These are phyloP conservation scores for Odontomyia ornata DNA, from an alignment of 2,888 invertebrate genomes.

Conservation along the genomic window DNA sequence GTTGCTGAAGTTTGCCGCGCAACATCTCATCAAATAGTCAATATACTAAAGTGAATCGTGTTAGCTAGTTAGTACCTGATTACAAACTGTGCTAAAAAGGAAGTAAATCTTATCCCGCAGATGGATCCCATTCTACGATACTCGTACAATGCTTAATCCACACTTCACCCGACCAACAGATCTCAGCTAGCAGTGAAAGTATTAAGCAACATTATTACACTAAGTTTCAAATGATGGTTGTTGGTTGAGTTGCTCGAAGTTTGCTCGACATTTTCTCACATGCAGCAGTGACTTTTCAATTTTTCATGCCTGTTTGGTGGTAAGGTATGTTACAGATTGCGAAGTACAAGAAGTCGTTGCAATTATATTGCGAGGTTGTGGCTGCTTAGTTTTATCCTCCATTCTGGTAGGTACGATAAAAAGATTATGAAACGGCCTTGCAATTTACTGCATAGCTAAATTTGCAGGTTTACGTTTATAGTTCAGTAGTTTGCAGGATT, in stretches of 20 bases:
- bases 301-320: too few relatives aligned
- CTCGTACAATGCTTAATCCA: neutral
- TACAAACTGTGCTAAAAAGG: conserved; percentile 35
- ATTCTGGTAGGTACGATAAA: neutral
- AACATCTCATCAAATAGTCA: neutral
- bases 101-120: neutral
- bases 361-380: neutral
- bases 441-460: too few relatives aligned
- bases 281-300: neutral
- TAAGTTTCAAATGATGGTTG: neutral
- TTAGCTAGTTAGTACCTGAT: conserved; percentile 6
- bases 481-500: too few relatives aligned
- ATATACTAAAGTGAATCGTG: conserved; percentile 6
- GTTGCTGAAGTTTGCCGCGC: neutral
- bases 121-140: conserved; percentile 7
- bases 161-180: neutral
- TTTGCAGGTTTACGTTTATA: too few relatives aligned
- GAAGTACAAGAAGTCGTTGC: too few relatives aligned
- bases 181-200: conserved; percentile 30
- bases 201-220: conserved; percentile 10
- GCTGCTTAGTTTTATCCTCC: neutral
- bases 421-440: too few relatives aligned
- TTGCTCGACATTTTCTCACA: neutral
- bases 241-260: neutral
- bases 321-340: too few relatives aligned